These are phyloP conservation scores for Epizoanthus fatuus DNA, from an alignment of 92 coral and sea anemone species.

Conservation along the genomic window DNA sequence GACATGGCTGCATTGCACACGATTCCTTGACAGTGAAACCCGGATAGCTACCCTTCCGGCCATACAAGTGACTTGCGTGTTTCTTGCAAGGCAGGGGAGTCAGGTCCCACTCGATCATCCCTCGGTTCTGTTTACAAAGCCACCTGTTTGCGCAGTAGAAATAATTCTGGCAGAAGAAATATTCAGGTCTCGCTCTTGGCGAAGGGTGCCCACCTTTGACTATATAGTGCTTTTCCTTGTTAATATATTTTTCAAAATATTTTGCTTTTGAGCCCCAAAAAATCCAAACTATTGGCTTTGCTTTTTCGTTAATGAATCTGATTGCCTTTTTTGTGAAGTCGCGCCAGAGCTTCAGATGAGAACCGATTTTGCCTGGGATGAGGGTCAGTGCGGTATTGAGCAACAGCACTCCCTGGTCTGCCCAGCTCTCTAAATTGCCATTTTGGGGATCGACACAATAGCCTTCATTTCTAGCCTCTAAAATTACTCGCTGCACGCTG, in stretches of 20 bases:
- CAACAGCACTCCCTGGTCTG: conserved; percentile 64
- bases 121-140: conserved; percentile 57
- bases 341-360: conserved; percentile 64
- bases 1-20: conserved; percentile 71
- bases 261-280: conserved; percentile 73
- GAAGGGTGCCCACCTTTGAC: conserved; percentile 74
- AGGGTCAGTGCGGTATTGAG: conserved; percentile 68
- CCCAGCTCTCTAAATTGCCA: conserved; percentile 62
- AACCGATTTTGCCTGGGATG: conserved; percentile 49
- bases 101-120: conserved; percentile 69
- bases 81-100: conserved; percentile 66
- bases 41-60: conserved; percentile 29
- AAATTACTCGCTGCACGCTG: conserved; percentile 71
- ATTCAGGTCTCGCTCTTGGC: conserved; percentile 41
- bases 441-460: conserved; percentile 49
- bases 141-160: conserved; percentile 61
- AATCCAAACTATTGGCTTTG: conserved; percentile 64
- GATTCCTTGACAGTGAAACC: conserved; percentile 41
- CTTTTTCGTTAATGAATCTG: conserved; percentile 49
- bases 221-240: conserved; percentile 63
- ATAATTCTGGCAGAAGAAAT: conserved; percentile 73
- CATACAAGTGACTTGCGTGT: conserved; percentile 50
- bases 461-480: conserved; percentile 75
- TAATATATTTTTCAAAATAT: conserved; percentile 41
- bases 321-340: conserved; percentile 44